Evolutionary conservation across 2,888 invertebrate genomes (phyloP), one percentile per base, ranked within the genome.

Genomic region (Cheilosia urbana): DNA sequence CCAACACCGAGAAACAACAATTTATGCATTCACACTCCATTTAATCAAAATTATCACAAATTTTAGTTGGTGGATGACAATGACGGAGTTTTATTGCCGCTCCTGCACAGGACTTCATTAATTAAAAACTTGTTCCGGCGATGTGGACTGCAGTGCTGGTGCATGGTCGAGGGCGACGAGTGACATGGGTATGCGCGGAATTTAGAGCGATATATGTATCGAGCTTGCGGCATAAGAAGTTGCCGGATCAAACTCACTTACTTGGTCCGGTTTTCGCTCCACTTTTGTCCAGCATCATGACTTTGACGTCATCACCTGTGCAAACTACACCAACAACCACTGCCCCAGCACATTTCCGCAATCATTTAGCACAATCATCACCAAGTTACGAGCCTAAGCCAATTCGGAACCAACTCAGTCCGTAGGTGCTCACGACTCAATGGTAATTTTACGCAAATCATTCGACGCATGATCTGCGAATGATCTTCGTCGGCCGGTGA

Each of bases 11-110:
- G 72, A 63, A 77, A 85, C 85, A 81, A 21, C 47, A 76, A 72
- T 85, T 85, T 77, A 85, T 76, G 71, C 76, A 85, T 85, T 85
- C 85, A 85, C 85, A 85, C 85, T 71, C 66, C 81, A 77, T 81
- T 85, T 81, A 81, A 85, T 85, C 80, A 85, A 81, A 81, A 85
- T 85, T 81, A 85, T 81, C 77, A 85, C 27, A 72, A 47, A 71
- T 47, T 65, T 58, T 65, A 47, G 69, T 71, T 81, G 6, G 68
- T 81, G 51, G 76, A 77, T 60, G 81, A 77, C 85, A 85, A 72
- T 81, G 85, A 81, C 62, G 60, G 57, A 81, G 77, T 85, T 77
- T 81, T 77, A 85, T 81, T 66, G 15, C 72, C 62, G 49, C 37
- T 37, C 37, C 11, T 37, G 37, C 58, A 40, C 24, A 15, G 21